Evolutionary conservation across 2,888 invertebrate species (phyloP).

Genomic region (Pinctada fucata): DNA sequence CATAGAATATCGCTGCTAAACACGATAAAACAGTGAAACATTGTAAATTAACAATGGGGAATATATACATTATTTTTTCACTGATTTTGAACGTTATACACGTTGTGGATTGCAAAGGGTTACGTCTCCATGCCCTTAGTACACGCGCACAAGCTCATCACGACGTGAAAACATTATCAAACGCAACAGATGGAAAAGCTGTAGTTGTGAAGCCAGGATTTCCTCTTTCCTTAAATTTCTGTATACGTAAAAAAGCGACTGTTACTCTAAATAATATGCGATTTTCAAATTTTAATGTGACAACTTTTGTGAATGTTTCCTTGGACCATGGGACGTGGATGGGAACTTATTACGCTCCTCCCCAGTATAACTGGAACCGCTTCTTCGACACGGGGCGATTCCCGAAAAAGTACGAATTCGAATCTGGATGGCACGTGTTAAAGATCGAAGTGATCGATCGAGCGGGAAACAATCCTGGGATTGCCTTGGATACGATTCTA

Average conservation of each 20-base stretch:
- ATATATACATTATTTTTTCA: too few species aligned
- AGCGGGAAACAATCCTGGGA: slow-evolving; percentile 12
- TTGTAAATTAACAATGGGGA: too few species aligned
- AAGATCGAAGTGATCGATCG: slow-evolving; percentile 30
- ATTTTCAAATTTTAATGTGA: slow-evolving; percentile 53
- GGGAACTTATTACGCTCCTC: slow-evolving; percentile 47
- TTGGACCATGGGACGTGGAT: slow-evolving; percentile 45
- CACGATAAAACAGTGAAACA: too few species aligned
- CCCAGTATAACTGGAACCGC: slow-evolving; percentile 41
- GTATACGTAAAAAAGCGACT: slow-evolving; percentile 44
- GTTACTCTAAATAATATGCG: slow-evolving; percentile 48
- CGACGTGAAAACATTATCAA: slow-evolving; percentile 45
- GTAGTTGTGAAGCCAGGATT: slow-evolving; percentile 46
- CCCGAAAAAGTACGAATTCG: slow-evolving; percentile 38
- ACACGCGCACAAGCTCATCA: slow-evolving; percentile 34
- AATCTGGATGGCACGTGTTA: slow-evolving; percentile 52
- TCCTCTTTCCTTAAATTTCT: slow-evolving; percentile 50
- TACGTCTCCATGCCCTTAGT: background rate
- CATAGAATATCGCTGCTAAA: too few species aligned
- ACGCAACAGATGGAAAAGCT: slow-evolving; percentile 51
- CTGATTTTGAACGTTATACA: too few species aligned
- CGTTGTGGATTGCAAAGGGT: background rate
- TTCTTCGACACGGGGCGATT: slow-evolving; percentile 51
- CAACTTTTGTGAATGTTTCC: slow-evolving; percentile 49
- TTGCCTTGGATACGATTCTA: slow-evolving; percentile 57